Evolutionary conservation across 2,113 vertebrate genomes (phyloP).

Genomic region (Regulus satrapa): DNA sequence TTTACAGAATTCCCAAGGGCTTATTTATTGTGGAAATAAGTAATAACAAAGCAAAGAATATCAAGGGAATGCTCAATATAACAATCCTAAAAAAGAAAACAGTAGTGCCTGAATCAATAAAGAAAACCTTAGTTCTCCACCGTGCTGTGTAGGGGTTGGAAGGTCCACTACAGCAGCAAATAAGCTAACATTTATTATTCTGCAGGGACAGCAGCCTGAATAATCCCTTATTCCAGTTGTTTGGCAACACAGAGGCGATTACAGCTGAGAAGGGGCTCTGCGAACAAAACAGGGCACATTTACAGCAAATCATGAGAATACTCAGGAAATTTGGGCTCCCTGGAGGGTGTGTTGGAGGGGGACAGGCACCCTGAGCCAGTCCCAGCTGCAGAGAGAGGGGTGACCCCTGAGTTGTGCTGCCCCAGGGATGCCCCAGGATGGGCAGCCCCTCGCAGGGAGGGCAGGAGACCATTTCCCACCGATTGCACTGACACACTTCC

Average conservation of each 20-base stretch:
- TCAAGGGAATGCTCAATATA: not conserved
- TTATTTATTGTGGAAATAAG: not conserved
- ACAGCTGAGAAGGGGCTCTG: not conserved
- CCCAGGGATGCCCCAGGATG: rapidly evolving
- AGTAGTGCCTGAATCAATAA: not conserved
- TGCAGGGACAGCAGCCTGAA: not conserved
- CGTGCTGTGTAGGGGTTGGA: not conserved
- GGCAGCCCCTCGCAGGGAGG: not conserved
- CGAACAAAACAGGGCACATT: not conserved
- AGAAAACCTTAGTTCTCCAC: not conserved
- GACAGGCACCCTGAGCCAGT: not conserved
- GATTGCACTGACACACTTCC: not conserved
- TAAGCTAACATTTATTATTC: slow-evolving; percentile 7
- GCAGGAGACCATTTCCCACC: not conserved
- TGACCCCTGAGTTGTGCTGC: not conserved
- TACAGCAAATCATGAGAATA: not conserved
- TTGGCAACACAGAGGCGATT: slow-evolving; percentile 7
- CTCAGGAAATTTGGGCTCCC: not conserved
- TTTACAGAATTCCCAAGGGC: not conserved
- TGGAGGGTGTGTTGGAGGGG: not conserved
- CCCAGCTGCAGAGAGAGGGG: not conserved
- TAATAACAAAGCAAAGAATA: not conserved
- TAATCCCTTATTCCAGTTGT: slow-evolving; percentile 3
- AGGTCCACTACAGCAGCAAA: slow-evolving; percentile 23
- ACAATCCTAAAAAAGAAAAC: not conserved